phyloP scores from a whole-genome alignment of 2,797 vertebrate genomes.

The Myripristis murdjan region DNA sequence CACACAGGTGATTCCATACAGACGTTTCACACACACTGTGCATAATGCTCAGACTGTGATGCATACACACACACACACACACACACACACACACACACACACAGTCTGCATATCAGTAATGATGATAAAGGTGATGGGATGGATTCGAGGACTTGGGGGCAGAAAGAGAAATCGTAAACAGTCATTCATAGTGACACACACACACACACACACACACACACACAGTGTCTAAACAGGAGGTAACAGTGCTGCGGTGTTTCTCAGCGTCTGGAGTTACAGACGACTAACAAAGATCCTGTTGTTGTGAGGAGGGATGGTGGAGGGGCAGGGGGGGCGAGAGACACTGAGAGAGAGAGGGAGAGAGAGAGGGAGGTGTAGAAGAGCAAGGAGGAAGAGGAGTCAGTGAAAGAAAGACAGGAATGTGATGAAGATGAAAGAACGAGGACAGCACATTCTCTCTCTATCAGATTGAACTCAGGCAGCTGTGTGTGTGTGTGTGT shows the following conservation, averaged over 20 bases:
- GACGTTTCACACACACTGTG: background rate
- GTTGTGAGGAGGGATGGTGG: slow-evolving; percentile 54
- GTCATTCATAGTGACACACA: slow-evolving; percentile 26
- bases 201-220: slow-evolving; percentile 22
- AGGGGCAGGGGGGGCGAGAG: too few relatives aligned
- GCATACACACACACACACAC: too few relatives aligned
- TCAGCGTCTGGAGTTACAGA: slow-evolving; percentile 79
- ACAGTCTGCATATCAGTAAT: too few relatives aligned
- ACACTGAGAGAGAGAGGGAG: background rate
- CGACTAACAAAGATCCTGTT: slow-evolving; percentile 77
- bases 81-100: slow-evolving; percentile 2
- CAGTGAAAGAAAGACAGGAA: background rate
- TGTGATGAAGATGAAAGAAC: slow-evolving; percentile 59
- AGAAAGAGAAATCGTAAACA: too few relatives aligned
- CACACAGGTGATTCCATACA: background rate
- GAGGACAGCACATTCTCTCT: slow-evolving; percentile 52
- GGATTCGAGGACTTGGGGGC: too few relatives aligned
- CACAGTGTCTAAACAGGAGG: slow-evolving; percentile 5
- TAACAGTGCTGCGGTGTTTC: slow-evolving; percentile 60
- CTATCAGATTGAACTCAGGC: slow-evolving; percentile 48
- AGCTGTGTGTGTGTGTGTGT: slow-evolving; percentile 18
- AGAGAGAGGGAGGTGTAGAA: background rate
- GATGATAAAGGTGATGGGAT: too few relatives aligned
- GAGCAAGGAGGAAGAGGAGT: background rate
- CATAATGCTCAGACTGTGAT: background rate